Base-by-base conservation (phyloP, 2,888 invertebrate genomes). In the Odontomyia ornata region DNA sequence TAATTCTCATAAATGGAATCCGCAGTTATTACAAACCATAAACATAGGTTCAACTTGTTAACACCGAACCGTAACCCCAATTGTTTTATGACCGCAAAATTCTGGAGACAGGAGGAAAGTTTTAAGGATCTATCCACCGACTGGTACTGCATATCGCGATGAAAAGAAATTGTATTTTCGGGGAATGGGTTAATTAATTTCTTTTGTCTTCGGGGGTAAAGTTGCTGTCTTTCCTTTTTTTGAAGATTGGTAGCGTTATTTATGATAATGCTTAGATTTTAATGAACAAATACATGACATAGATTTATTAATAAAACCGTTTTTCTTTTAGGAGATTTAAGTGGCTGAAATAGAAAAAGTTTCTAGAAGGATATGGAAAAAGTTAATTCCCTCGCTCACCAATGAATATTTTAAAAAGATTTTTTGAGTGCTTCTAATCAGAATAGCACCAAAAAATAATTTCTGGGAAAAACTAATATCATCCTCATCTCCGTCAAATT, bases 11-110 rank as follows among this genome's bases (percentile, higher is more conserved):
- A 28, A 52, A 27, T 18, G 23, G 18, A 72, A 72, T 52, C 71
- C 71, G 71, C 27, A 52, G 71, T 72, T 72, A 56, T 56, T 72
- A 18, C 52, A 52, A 36, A 56, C 56, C 71, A 21, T 72, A 72
- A 72, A 72, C 52, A 15, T 15, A 21, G 46, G 23, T 67, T 67
- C 57, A 60, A 60, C 21, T 60, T 60, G 57, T 60, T 60, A 25
- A 25, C 57, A 65, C 27, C 36, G n/a, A 36, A 3, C 36, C 36
- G 36, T 36, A 36, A 36, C 36, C 36, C 36, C 36, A 36, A 65
- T 9, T 15, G 23, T 64, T 64, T 64, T 30, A 64, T 30, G 28
- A 64, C 15, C 18, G 27, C 18, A 5, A 30, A n/a, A 23, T 30
- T 36, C 28, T 21, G 11, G 27, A 11, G 15, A 7, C 18, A n/a